Percentiles rank a stretch among this genome's conserved stretches.
Evolutionary conservation across 1,140 invertebrate species (phyloP).

Genomic region (Wiebesia pumilae): DNA sequence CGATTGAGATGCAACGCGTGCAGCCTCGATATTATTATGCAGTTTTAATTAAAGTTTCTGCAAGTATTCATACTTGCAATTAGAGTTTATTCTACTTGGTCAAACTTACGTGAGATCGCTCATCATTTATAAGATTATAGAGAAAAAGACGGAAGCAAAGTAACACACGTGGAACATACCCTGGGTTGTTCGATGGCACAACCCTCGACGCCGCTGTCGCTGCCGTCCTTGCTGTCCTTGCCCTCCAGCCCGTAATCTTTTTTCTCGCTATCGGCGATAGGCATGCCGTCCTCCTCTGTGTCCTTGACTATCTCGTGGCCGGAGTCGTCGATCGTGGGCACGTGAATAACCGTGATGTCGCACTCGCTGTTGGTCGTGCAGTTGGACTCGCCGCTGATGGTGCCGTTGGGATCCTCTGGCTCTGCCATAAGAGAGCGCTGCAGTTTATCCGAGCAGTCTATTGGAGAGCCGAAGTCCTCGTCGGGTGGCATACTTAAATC

Average conservation of each 20-base stretch:
- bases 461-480: conserved; percentile 66
- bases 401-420: conserved; percentile 14
- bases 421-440: conserved; percentile 17
- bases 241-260: conserved; percentile 63
- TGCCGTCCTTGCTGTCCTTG: conserved; percentile 79
- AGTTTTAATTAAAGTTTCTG: too few relatives aligned
- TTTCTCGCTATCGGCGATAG: conserved; percentile 52
- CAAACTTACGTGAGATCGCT: too few relatives aligned
- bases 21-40: too few relatives aligned
- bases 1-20: too few relatives aligned
- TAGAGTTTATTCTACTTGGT: too few relatives aligned
- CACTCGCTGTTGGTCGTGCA: conserved; percentile 67
- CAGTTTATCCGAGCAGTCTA: conserved; percentile 35
- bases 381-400: conserved; percentile 32
- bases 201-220: conserved; percentile 86
- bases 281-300: conserved; percentile 36
- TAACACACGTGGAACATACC: conserved; percentile 51
- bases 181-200: conserved; percentile 74
- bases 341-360: conserved; percentile 69
- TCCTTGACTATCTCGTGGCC: background rate
- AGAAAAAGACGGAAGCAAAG: background rate
- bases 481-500: conserved; percentile 66
- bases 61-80: too few relatives aligned
- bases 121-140: too few relatives aligned
- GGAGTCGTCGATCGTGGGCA: conserved; percentile 40